A percentile compares a stretch with the other conserved stretches of the same genome.
phyloP scores from a whole-genome alignment of 1,140 invertebrate species.

The Bathynomus jamesi region DNA sequence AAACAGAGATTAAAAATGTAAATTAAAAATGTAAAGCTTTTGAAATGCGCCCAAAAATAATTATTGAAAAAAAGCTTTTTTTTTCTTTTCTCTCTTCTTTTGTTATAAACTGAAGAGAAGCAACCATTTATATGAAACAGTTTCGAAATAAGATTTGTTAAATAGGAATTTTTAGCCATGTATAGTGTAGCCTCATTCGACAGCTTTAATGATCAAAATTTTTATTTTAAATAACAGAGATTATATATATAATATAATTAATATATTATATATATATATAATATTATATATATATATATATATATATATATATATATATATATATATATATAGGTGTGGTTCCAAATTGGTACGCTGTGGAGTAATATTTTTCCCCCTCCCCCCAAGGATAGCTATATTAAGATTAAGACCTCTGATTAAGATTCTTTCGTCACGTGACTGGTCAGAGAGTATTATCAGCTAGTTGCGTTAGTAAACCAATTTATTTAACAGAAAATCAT shows the following conservation, averaged over 20 bases:
- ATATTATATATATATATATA: neutral
- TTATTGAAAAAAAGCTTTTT: too few relatives aligned
- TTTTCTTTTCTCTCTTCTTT: too few relatives aligned
- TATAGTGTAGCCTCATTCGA: too few relatives aligned
- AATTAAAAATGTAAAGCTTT: neutral
- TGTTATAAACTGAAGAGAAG: too few relatives aligned
- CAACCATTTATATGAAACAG: neutral
- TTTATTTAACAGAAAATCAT: neutral
- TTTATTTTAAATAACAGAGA: too few relatives aligned
- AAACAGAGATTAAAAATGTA: conserved; percentile 33
- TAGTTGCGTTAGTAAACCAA: neutral
- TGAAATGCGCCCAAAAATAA: too few relatives aligned
- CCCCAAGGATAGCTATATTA: neutral
- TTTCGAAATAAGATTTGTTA: neutral
- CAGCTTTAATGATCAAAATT: too few relatives aligned
- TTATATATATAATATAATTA: neutral
- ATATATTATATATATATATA: neutral
- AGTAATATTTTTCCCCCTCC: too few relatives aligned
- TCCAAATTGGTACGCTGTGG: too few relatives aligned
- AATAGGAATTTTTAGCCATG: neutral
- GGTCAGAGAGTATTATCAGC: neutral
- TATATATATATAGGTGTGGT: neutral
- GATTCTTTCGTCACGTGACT: neutral
- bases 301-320: neutral
- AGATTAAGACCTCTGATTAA: neutral